Evolutionary conservation across 2,113 vertebrate species (phyloP), one percentile per base, ranked within the genome.

Genomic region (human (Homo sapiens)): DNA sequence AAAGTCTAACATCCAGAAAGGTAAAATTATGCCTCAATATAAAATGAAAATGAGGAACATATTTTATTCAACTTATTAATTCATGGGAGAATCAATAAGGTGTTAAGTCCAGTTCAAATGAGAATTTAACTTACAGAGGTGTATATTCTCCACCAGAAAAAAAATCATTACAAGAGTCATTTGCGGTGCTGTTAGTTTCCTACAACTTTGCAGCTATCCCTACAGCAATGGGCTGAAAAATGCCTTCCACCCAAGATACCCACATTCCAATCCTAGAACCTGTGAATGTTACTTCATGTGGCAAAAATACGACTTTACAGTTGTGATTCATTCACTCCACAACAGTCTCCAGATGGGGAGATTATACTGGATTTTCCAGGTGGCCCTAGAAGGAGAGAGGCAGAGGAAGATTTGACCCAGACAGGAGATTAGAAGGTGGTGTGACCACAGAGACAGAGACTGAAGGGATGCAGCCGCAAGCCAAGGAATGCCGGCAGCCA

Each of bases 111-210:
- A 75, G 70, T 80, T 90, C 73, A 79, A 45, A 52, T 88, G 61
- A 84, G 81, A 94, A 23, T 85, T 75, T 85, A 66, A 75, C 79
- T 86, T 85, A 45, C 3, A 45, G 45, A 78, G 23, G 43, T 70
- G 38, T 92, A 14, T 78, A 14, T 40, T 70, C 30, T 68, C 48
- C 80, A 8, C 64, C 55, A 80, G 64, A 75, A 94, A 97, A 97
- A 97, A 35, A 40, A 43, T 55, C 9, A 85, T 43, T 59, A 14
- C 30, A 22, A 25, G 14, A 75, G 40, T 32, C 35, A 27, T 89
- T 73, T 55, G 1, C 14, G 23, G 5, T 30, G 10, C 43, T 92
- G 23, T 66, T 40, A 30, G 66, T 72, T 79, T 73, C 75, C 80
- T 72, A 6, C 3, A 48, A 43, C n/a, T 55, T 81, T 23, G 22